A percentile compares a stretch with the other conserved stretches of the same genome.
Evolutionary conservation across 1,140 invertebrate species (phyloP).

Genomic region (Drosophila murphyi): DNA sequence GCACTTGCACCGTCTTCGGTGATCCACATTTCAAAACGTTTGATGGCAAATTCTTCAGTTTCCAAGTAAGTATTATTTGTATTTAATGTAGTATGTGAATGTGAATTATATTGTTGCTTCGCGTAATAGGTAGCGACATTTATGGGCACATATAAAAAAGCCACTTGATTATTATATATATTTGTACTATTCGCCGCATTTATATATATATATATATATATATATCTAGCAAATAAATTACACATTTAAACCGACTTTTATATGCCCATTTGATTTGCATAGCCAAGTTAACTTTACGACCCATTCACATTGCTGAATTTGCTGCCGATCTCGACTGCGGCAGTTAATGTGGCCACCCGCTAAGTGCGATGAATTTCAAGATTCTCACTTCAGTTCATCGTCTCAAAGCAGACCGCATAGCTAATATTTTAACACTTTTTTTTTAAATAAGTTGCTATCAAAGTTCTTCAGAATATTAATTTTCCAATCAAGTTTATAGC

Average conservation of each 20-base stretch:
- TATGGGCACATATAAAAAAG: conserved; percentile 22
- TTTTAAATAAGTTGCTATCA: no score
- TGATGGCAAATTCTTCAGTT: conserved; percentile 95
- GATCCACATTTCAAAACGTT: conserved; percentile 97
- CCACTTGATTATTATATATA: conserved; percentile 19
- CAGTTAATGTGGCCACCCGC: conserved; percentile 26
- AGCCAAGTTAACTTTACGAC: conserved; percentile 29
- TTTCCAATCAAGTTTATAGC: no score
- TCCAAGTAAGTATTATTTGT: conserved; percentile 87
- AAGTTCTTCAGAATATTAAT: no score
- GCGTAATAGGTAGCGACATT: conserved; percentile 26
- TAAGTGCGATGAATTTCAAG: neutral
- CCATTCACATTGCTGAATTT: conserved; percentile 33
- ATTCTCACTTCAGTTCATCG: no score
- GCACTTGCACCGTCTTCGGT: conserved; percentile 95
- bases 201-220: neutral
- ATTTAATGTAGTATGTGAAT: neutral
- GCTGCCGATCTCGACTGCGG: conserved; percentile 2
- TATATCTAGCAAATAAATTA: conserved; percentile 31
- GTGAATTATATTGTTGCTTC: neutral
- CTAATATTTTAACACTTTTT: no score
- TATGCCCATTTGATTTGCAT: conserved; percentile 38
- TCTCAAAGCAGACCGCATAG: no score
- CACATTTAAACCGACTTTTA: conserved; percentile 24
- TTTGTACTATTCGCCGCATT: conserved; percentile 8